Base-by-base conservation (phyloP, 1,140 invertebrate genomes). In the Drosophila sp. region DNA sequence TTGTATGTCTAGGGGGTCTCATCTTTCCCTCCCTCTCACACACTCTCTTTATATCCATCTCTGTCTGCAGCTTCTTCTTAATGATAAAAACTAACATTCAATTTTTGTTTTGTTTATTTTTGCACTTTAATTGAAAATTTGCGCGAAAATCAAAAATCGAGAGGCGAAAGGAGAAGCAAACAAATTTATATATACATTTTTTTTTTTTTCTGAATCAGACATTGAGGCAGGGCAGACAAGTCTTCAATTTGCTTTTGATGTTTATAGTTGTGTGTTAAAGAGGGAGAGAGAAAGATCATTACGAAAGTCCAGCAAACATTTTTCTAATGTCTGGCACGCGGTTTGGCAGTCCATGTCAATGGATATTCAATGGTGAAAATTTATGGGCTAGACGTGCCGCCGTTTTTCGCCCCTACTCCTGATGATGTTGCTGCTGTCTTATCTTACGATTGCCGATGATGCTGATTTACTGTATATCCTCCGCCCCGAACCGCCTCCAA, bases 71-170 rank as follows among this genome's bases (percentile, higher is more conserved):
- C 44, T 75, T 64, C 60, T 69, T 44, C 11, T 27, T 40, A 68
- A 62, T 75, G 74, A 77, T 77, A 70, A 77, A 76, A 77, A 57
- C 73, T 64, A 76, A 71, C 60, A 77, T 72, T 11, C 58, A 47
- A 3, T 50, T 27, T 27, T 47, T 47, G 62, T 67, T 55, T 78
- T 87, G 83, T 87, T 87, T 89, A 89, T 89, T 87, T 87, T 83
- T 80, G 76, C 80, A 87, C 83, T 86, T 86, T 81, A 76, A 72
- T 82, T 81, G 72, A 78, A 72, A 27, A 50, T 25, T 50, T 50
- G 23, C 44, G 23, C 70, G 44, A 57, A 40, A 75, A 74, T 55
- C 44, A 25, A 41, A 60, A 27, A 40, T 6, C 10, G 4, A 62
- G 32, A 30, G 38, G 32, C 30, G 60, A 73, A 41, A 66, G 67